Percentiles rank a stretch among this genome's conserved stretches.
Evolutionary conservation across 2,797 vertebrate species (phyloP).

Genomic region (Bovichtus variegatus): DNA sequence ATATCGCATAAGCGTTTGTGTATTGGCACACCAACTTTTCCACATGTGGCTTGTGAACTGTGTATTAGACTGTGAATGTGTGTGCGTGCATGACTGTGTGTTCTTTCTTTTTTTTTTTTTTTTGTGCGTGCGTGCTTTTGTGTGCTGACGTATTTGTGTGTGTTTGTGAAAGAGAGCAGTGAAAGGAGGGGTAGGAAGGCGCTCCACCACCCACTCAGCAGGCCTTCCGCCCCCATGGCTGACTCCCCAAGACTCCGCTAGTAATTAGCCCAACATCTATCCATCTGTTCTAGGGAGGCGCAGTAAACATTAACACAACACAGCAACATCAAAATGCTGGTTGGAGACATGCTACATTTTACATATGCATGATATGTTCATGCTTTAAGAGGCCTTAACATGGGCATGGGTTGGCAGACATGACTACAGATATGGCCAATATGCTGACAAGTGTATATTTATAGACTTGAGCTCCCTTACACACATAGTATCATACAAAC

Average conservation of each 20-base stretch:
- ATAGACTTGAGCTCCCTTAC: conserved; percentile 9
- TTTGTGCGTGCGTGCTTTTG: conserved; percentile 30
- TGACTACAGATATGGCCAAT: conserved; percentile 18
- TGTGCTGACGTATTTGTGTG: conserved; percentile 37
- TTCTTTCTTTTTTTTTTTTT: no score
- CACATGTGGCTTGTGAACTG: neutral
- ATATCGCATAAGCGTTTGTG: conserved; percentile 41
- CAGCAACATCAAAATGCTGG: conserved; percentile 74
- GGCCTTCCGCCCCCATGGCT: conserved; percentile 81
- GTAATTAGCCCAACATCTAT: conserved; percentile 85
- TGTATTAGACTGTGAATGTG: conserved; percentile 9
- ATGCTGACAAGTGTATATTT: conserved; percentile 22
- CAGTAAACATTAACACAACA: conserved; percentile 81
- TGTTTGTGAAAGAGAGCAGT: conserved; percentile 23
- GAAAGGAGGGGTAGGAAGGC: conserved; percentile 68
- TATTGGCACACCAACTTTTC: conserved; percentile 37
- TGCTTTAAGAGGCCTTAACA: conserved; percentile 42
- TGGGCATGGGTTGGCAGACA: conserved; percentile 34
- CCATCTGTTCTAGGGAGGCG: conserved; percentile 82
- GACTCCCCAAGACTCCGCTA: conserved; percentile 82
- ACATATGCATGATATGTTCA: conserved; percentile 44
- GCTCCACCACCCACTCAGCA: conserved; percentile 79
- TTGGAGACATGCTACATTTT: conserved; percentile 64
- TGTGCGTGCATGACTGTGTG: conserved; percentile 3
- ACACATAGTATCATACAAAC: conserved; percentile 9